Percentiles rank a stretch among this genome's conserved stretches.
Conservation (phyloP, 2,113 vertebrate genomes). For the Tonatia bakeri region DNA sequence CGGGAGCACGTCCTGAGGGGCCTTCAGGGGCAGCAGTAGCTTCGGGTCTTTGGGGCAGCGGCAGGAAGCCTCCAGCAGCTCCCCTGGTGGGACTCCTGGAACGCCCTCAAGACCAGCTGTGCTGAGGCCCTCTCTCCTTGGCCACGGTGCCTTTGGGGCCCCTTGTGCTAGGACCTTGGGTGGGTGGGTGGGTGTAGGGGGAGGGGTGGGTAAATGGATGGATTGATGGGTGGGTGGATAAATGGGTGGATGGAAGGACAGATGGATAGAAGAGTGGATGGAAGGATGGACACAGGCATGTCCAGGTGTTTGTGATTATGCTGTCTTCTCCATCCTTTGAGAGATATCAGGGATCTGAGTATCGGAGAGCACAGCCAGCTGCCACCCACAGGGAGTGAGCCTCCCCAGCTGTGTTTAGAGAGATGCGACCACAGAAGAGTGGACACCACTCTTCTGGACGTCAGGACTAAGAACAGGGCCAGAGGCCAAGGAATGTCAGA, state of each 20-base stretch:
- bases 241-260: too few species aligned
- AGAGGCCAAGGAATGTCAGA: not conserved
- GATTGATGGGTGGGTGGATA: not conserved
- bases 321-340: not conserved
- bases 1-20: not conserved
- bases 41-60: not conserved
- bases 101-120: not conserved
- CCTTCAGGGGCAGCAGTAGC: too few species aligned
- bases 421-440: accelerated
- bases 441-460: accelerated
- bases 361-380: not conserved
- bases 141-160: not conserved
- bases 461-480: not conserved
- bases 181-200: accelerated
- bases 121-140: not conserved
- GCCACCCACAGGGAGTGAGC: not conserved
- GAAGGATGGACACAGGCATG: too few species aligned
- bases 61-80: not conserved
- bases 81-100: not conserved
- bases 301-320: not conserved
- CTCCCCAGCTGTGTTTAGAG: not conserved
- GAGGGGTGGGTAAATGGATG: not conserved
- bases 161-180: not conserved
- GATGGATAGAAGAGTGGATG: too few species aligned
- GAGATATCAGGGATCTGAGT: not conserved